Base-by-base conservation (phyloP, 2,888 invertebrate genomes). In the Pseudococcus viburni region DNA sequence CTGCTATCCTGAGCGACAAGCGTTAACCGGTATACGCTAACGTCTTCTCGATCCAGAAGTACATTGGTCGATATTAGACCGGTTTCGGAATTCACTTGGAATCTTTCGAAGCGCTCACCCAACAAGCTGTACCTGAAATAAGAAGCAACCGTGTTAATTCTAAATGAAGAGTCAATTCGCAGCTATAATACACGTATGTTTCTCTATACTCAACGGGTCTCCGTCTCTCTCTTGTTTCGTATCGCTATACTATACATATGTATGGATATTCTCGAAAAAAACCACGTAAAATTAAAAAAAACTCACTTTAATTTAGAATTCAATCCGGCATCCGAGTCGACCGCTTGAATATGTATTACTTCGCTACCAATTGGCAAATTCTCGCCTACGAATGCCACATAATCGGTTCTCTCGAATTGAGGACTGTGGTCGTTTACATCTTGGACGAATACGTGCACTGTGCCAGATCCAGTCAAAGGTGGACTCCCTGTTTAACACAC, bases 371-470 rank as follows among this genome's bases (percentile, higher is more conserved):
- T 92, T 1, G 96, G 94, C 87, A 95, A 92, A 92, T 98, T 98
- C 93, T 99, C 99, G 90, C 94, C 93, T 0, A 98, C 95, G 85
- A 92, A 93, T 0, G 96, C 95, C 90, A 94, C 94, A 91, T 97
- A 97, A 88, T 95, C 95, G 91, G 96, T 95, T 88, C 95, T 93
- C 90, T 95, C 95, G 92, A 98, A 98, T 90, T 95, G 95, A 0
- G 98, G 98, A 90, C 95, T 95, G 91, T 98, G 97, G 91, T 98
- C 98, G 92, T 98, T 98, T 89, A 97, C 96, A 92, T 99, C 99
- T 92, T 97, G 96, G 12, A 99, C 98, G 88, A 96, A 93, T 89
- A 99, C 95, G 91, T 95, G 94, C 0, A 99, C 96, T 85, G 96
- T 96, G 64, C 98, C 98, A 6, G 98, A 96, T 85, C 98, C 98